Percentiles rank a stretch among this genome's conserved stretches.
Evolutionary conservation across 1,140 invertebrate genomes (phyloP).

Genomic region (Drosophila sechellia): DNA sequence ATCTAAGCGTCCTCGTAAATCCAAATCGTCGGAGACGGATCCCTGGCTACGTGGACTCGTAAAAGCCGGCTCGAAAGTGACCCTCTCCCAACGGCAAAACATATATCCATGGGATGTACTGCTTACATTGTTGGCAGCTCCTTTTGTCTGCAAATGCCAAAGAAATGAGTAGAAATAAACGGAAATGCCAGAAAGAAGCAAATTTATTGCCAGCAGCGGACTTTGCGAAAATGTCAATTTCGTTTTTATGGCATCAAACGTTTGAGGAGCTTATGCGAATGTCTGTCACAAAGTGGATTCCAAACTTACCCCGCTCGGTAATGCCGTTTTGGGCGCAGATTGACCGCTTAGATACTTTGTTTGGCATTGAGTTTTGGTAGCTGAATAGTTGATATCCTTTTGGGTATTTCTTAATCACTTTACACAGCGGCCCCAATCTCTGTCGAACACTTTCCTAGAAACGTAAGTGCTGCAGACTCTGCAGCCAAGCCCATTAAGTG

Average conservation of each 20-base stretch:
- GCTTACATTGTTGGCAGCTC: constrained; percentile 65
- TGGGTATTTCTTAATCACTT: neutral
- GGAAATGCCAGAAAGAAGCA: constrained; percentile 49
- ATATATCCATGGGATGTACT: constrained; percentile 18
- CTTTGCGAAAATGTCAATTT: constrained; percentile 82
- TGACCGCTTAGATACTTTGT: constrained; percentile 31
- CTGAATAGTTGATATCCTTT: constrained; percentile 2
- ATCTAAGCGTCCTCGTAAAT: constrained; percentile 76
- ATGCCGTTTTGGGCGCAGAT: constrained; percentile 12
- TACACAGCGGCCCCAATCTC: constrained; percentile 5
- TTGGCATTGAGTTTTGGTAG: neutral
- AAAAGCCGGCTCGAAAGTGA: constrained; percentile 52
- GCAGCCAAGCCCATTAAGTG: constrained; percentile 32
- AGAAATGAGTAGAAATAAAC: constrained; percentile 67
- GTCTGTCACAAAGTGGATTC: constrained; percentile 77
- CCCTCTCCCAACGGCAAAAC: constrained; percentile 27
- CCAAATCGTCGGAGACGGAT: constrained; percentile 49
- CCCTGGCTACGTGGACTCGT: constrained; percentile 68
- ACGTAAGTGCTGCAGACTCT: constrained; percentile 33
- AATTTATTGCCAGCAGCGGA: constrained; percentile 78
- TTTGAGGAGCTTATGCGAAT: constrained; percentile 73
- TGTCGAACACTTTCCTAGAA: constrained; percentile 23
- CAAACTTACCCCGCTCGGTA: constrained; percentile 20
- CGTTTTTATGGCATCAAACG: constrained; percentile 77
- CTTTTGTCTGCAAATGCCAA: constrained; percentile 52